A percentile compares a stretch with the other conserved stretches of the same genome.
Evolutionary conservation across 2,113 vertebrate genomes (phyloP).

Genomic region (human): GRCh38 chr5:39511001-39511500

Average conservation of each 20-base stretch:
- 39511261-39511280: neutral
- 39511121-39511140: too few species aligned
- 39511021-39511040: too few species aligned
- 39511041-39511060: too few species aligned
- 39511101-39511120: too few species aligned
- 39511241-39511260: too few species aligned
- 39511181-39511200: neutral
- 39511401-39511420: neutral
- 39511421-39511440: neutral
- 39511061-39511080: too few species aligned
- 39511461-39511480: slow-evolving; percentile 29
- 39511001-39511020: too few species aligned
- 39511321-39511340: neutral
- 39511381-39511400: neutral
- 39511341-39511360: neutral
- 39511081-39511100: too few species aligned
- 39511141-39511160: too few species aligned
- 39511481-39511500: neutral
- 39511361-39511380: neutral
- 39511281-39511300: neutral
- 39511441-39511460: neutral
- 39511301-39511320: neutral
- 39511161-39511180: too few species aligned
- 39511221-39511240: neutral
- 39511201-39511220: neutral